Evolutionary conservation across 1,140 invertebrate species (phyloP).

Genomic region (Dinoponera quadriceps): DNA sequence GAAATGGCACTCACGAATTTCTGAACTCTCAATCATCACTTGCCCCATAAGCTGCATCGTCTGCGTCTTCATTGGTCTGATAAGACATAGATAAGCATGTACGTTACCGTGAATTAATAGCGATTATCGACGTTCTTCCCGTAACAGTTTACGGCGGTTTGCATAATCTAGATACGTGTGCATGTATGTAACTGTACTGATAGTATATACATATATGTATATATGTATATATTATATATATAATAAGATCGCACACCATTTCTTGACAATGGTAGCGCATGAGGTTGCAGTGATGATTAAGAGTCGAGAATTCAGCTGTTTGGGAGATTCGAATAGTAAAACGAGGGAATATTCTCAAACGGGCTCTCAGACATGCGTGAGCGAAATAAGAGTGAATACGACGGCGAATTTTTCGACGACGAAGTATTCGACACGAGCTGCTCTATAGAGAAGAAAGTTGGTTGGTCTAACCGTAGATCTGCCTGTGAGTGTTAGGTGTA

Average conservation of each 20-base stretch:
- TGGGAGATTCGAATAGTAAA: background rate
- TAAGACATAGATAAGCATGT: slow-evolving; percentile 47
- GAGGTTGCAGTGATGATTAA: slow-evolving; percentile 39
- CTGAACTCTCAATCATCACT: slow-evolving; percentile 32
- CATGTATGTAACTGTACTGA: slow-evolving; percentile 58
- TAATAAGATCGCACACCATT: slow-evolving; percentile 24
- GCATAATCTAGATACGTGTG: slow-evolving; percentile 51
- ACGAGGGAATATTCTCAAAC: background rate
- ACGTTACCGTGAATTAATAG: slow-evolving; percentile 57
- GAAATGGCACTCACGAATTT: slow-evolving; percentile 2
- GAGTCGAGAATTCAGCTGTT: slow-evolving; percentile 37
- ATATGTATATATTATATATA: background rate
- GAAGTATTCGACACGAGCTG: slow-evolving; percentile 79
- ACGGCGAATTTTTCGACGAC: background rate
- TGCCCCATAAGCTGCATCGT: slow-evolving; percentile 36
- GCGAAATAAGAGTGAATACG: background rate
- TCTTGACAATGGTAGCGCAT: slow-evolving; percentile 31
- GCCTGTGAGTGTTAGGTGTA: slow-evolving; percentile 85
- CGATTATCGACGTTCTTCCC: slow-evolving; percentile 16
- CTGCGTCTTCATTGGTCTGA: slow-evolving; percentile 43
- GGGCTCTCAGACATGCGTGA: background rate
- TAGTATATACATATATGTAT: slow-evolving; percentile 9
- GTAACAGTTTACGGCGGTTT: background rate
- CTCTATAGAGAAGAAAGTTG: slow-evolving; percentile 80
- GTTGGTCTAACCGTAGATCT: slow-evolving; percentile 84